Conservation (phyloP, 1,140 invertebrate species). For the Paracyclopina nana region DNA sequence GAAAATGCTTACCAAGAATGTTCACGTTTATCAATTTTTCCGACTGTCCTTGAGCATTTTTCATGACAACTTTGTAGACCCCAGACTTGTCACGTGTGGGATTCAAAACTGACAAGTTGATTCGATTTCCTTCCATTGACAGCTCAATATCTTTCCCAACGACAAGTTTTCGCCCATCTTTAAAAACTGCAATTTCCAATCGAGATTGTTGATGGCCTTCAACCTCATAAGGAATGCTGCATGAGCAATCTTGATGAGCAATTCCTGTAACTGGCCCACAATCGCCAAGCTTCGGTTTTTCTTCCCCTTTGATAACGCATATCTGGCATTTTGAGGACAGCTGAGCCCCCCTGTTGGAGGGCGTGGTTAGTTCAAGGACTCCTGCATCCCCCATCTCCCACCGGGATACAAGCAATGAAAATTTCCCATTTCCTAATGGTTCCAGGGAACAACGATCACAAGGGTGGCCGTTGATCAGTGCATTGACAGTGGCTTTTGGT, state of each 20-base stretch:
- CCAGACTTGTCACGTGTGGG: slow-evolving; percentile 55
- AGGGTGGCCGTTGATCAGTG: no score
- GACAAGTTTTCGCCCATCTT: slow-evolving; percentile 13
- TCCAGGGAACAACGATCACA: no score
- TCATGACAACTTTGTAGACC: slow-evolving; percentile 63
- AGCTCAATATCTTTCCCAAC: slow-evolving; percentile 13
- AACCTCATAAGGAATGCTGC: slow-evolving; percentile 9
- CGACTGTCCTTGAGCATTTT: slow-evolving; percentile 67
- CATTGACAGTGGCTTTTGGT: slow-evolving; percentile 68
- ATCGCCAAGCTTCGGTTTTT: slow-evolving; percentile 2
- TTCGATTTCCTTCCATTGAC: not conserved
- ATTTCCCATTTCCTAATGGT: no score
- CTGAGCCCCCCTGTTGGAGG: slow-evolving; percentile 8
- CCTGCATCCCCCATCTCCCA: slow-evolving; percentile 14
- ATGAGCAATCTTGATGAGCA: slow-evolving; percentile 14
- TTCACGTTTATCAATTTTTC: slow-evolving; percentile 57
- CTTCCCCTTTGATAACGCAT: slow-evolving; percentile 11
- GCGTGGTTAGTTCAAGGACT: slow-evolving; percentile 5
- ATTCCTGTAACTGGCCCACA: slow-evolving; percentile 13
- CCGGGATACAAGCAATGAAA: no score
- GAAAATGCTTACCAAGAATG: slow-evolving; percentile 43
- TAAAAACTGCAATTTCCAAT: slow-evolving; percentile 9
- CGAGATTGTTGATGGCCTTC: slow-evolving; percentile 5
- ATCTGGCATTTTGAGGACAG: not conserved
- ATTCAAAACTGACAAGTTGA: slow-evolving; percentile 70